Evolutionary conservation across 1,140 invertebrate genomes (phyloP).

Genomic region (Caenorhabditis remanei): DNA sequence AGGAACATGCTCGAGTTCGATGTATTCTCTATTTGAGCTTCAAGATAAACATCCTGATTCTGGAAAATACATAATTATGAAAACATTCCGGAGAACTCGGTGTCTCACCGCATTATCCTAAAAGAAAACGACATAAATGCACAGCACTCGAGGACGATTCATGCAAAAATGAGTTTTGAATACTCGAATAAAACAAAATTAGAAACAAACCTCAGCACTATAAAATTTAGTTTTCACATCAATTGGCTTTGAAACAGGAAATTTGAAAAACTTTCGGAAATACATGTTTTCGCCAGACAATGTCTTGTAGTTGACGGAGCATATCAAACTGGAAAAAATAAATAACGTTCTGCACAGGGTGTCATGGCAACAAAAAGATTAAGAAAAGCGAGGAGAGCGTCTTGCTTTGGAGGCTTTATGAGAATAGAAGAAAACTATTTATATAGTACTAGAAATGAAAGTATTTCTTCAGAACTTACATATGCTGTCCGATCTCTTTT

Average conservation of each 20-base stretch:
- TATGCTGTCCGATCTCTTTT: constrained; percentile 95
- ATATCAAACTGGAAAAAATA: constrained; percentile 86
- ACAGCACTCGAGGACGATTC: constrained; percentile 63
- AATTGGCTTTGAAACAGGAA: constrained; percentile 95
- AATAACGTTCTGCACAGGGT: not conserved
- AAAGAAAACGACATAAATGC: constrained; percentile 52
- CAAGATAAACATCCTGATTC: constrained; percentile 95
- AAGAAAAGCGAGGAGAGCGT: not conserved
- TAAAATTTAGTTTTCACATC: constrained; percentile 99
- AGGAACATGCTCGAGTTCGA: constrained; percentile 89
- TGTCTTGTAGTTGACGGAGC: constrained; percentile 91
- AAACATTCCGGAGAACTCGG: not conserved
- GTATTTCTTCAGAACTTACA: constrained; percentile 81
- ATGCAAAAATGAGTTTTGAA: constrained; percentile 20
- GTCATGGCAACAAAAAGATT: constrained; percentile 26
- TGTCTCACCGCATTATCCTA: constrained; percentile 57
- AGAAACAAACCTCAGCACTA: constrained; percentile 85
- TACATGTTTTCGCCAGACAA: constrained; percentile 82
- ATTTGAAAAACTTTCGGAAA: constrained; percentile 96
- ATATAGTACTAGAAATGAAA: not conserved
- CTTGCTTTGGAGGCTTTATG: not conserved
- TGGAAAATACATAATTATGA: constrained; percentile 73
- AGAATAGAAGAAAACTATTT: not conserved
- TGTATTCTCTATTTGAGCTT: constrained; percentile 95
- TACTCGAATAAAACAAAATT: not conserved